A percentile compares a stretch with the other conserved stretches of the same genome.
Evolutionary conservation across 2,797 vertebrate species (phyloP).

Genomic region (Xenopus petersii): DNA sequence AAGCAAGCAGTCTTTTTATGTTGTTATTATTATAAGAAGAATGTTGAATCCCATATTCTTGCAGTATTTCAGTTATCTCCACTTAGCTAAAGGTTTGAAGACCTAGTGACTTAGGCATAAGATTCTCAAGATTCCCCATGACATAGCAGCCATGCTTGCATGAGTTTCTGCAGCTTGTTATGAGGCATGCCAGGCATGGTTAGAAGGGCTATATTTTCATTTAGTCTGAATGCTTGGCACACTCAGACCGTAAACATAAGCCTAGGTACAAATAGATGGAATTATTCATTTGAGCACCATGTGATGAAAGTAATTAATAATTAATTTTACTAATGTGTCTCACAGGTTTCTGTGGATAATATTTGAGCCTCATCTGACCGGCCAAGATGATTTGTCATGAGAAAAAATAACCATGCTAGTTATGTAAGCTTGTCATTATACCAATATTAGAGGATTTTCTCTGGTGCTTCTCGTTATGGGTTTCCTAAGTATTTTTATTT

Average conservation of each 20-base stretch:
- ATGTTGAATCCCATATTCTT: background rate
- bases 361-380: slow-evolving; percentile 38
- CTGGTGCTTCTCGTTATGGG: no score
- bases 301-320: slow-evolving; percentile 85
- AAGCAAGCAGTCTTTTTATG: no score
- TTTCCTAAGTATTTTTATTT: background rate
- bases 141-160: slow-evolving; percentile 85
- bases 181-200: slow-evolving; percentile 84
- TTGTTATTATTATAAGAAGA: no score
- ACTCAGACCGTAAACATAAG: slow-evolving; percentile 80
- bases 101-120: slow-evolving; percentile 69
- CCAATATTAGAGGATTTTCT: no score
- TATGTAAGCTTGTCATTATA: no score
- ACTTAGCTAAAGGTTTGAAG: slow-evolving; percentile 62
- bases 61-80: slow-evolving; percentile 1
- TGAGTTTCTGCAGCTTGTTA: slow-evolving; percentile 92
- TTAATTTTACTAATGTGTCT: slow-evolving; percentile 81
- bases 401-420: no score
- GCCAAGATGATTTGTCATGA: slow-evolving; percentile 28
- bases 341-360: slow-evolving; percentile 53
- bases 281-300: slow-evolving; percentile 72
- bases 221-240: slow-evolving; percentile 93
- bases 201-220: slow-evolving; percentile 91
- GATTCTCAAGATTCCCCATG: slow-evolving; percentile 91
- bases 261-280: slow-evolving; percentile 83